A percentile compares a stretch with the other conserved stretches of the same genome.
phyloP scores from a whole-genome alignment of 2,888 invertebrate genomes.

The Caenorhabditis zanzibari region DNA sequence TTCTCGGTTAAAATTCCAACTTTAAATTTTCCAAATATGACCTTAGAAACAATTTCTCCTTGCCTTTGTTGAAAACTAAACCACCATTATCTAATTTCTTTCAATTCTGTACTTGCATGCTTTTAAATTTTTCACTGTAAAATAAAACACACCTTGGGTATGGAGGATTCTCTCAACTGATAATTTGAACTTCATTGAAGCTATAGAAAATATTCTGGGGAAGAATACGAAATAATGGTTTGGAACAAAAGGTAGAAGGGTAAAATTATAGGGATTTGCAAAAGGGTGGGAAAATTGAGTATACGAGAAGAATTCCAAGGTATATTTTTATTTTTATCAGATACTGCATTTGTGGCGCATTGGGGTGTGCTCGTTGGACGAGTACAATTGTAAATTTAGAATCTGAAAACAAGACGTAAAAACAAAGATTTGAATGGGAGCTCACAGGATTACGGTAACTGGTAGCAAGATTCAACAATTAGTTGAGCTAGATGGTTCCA shows the following conservation, averaged over 20 bases:
- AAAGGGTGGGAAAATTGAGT: too few relatives aligned
- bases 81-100: background rate
- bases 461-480: slow-evolving; percentile 28
- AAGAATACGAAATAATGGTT: background rate
- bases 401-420: background rate
- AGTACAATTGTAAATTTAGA: background rate
- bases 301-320: background rate
- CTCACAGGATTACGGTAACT: background rate
- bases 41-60: background rate
- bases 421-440: background rate
- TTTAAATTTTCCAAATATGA: background rate
- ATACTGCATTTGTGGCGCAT: background rate
- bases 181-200: slow-evolving; percentile 1
- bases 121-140: background rate
- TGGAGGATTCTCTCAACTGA: background rate
- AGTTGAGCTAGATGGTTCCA: slow-evolving; percentile 42
- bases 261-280: too few relatives aligned
- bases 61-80: too few relatives aligned
- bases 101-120: background rate
- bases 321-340: background rate
- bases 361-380: background rate
- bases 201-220: background rate
- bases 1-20: background rate
- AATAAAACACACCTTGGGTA: slow-evolving; percentile 1
- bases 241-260: too few relatives aligned